Percentiles rank a stretch among this genome's conserved stretches.
Evolutionary conservation across 1,140 invertebrate species (phyloP).

Genomic region (Lineus longissimus): DNA sequence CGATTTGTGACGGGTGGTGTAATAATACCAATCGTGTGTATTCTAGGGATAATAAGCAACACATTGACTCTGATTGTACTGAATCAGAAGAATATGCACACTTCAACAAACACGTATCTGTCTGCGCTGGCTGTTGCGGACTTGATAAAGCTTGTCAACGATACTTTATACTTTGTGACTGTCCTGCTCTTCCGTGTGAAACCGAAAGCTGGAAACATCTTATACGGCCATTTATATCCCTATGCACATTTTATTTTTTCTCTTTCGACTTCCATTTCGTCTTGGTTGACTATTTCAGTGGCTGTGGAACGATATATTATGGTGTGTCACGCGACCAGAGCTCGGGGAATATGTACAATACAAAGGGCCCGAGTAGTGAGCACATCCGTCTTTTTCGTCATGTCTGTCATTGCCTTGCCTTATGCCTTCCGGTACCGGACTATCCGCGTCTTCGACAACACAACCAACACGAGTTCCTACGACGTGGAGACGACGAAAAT

Average conservation of each 20-base stretch:
- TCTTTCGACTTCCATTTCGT: slow-evolving; percentile 58
- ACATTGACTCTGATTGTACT: slow-evolving; percentile 70
- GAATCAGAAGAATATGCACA: slow-evolving; percentile 68
- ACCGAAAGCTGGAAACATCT: slow-evolving; percentile 27
- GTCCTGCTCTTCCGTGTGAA: slow-evolving; percentile 53
- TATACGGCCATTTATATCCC: slow-evolving; percentile 41
- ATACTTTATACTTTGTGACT: slow-evolving; percentile 65
- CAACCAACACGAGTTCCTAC: slow-evolving; percentile 26
- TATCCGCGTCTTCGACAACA: slow-evolving; percentile 19
- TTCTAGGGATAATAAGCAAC: slow-evolving; percentile 71
- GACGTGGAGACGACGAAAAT: slow-evolving; percentile 34
- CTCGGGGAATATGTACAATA: slow-evolving; percentile 79
- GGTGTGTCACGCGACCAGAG: slow-evolving; percentile 85
- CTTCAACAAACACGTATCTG: slow-evolving; percentile 72
- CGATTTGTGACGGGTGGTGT: slow-evolving; percentile 54
- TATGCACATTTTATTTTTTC: slow-evolving; percentile 53
- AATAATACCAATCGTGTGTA: slow-evolving; percentile 68
- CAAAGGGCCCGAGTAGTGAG: slow-evolving; percentile 34
- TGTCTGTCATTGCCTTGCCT: slow-evolving; percentile 41
- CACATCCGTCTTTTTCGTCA: slow-evolving; percentile 37
- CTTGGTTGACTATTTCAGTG: slow-evolving; percentile 91
- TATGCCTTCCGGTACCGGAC: slow-evolving; percentile 44
- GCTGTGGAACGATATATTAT: slow-evolving; percentile 93
- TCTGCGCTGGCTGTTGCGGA: slow-evolving; percentile 72
- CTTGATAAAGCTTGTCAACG: slow-evolving; percentile 68